Evolutionary conservation across 1,140 invertebrate species (phyloP).

Genomic region (Berghia stephanieae): DNA sequence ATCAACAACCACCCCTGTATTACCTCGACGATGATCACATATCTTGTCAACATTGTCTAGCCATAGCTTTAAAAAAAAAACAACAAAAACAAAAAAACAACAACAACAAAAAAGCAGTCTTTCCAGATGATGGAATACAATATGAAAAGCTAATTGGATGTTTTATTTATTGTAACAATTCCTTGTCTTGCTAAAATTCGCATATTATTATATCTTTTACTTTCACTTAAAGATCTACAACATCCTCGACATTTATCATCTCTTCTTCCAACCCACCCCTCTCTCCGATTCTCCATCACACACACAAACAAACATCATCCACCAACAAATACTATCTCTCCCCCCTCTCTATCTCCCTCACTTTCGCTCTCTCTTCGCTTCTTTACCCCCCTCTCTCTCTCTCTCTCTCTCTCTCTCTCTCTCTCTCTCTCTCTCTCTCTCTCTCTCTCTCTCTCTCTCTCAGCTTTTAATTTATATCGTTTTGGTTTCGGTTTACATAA

Average conservation of each 20-base stretch:
- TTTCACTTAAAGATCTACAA: background rate
- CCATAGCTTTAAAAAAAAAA: too few species aligned
- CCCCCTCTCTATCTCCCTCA: background rate
- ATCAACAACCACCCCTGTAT: too few species aligned
- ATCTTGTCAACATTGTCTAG: too few species aligned
- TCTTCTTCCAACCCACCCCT: background rate
- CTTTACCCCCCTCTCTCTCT: background rate
- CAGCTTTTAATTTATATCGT: background rate
- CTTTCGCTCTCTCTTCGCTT: slow-evolving; percentile 1
- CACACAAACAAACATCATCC: too few species aligned
- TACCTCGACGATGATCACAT: too few species aligned
- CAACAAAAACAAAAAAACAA: too few species aligned
- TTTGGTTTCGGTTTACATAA: background rate
- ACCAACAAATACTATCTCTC: too few species aligned
- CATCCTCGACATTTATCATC: background rate
- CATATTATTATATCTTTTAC: background rate
- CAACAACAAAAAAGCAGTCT: too few species aligned
- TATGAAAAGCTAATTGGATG: too few species aligned
- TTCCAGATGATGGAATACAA: too few species aligned
- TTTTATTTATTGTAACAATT: background rate
- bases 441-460: slow-evolving; percentile 16
- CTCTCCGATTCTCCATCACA: background rate
- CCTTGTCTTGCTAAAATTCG: background rate
- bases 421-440: slow-evolving; percentile 22
- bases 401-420: slow-evolving; percentile 22